Base-by-base conservation (phyloP, 2,113 vertebrate genomes). In the Cottus gobio region DNA sequence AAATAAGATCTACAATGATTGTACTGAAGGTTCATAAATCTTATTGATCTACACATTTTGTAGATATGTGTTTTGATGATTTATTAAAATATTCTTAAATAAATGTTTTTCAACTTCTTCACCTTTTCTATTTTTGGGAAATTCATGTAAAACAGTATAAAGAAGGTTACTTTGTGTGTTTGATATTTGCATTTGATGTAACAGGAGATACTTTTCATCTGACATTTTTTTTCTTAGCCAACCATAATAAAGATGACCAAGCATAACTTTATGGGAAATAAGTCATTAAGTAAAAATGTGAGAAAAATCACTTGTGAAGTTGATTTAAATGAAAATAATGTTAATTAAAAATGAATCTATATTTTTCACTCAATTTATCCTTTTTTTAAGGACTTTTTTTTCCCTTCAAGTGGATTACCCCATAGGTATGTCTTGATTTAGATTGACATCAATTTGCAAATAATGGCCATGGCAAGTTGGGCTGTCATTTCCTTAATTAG, bases 1-100 rank as follows among this genome's bases (percentile, higher is more conserved):
- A 95, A 94, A 95, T 95, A 92, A 94, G 81, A 94, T 89, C 90
- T 92, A 85, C 91, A 92, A 92, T 90, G 91, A 94, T 94, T 95
- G 93, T 95, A 94, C 91, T 93, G 93, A 94, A 93, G 90, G 94
- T 95, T 93, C 93, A 92, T 93, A 93, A 85, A 91, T 91, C 89
- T 78, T 90, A 90, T 92, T 90, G 90, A 82, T 95, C 93, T 95
- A 93, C 94, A 88, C 83, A 64, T 89, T 92, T 90, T 95, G 95
- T 95, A 94, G 94, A 94, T 92, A 89, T 90, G 86, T 94, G 87
- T 92, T 94, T 93, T 93, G 93, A 92, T 93, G 92, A 93, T 91
- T 93, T 93, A 93, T 95, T 95, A 95, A 95, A 91, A 93, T 87
- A 94, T 93, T 95, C 90, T 93, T 94, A 88, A 50, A 90, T 50